Conservation (phyloP, 2,888 invertebrate genomes). For the Cosmorhoe ocellata region DNA sequence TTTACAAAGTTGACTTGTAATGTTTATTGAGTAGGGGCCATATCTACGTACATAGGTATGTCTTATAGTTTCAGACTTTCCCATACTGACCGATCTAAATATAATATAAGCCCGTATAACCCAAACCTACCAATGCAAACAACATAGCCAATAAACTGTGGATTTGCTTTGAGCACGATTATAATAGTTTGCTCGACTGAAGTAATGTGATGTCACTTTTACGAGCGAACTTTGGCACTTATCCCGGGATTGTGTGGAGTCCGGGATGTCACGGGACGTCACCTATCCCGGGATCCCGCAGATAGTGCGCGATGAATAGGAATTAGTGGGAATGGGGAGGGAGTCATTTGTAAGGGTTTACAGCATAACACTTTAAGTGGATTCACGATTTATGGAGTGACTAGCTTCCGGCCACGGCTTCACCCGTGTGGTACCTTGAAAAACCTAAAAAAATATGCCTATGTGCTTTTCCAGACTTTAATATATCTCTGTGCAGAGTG, state of each 20-base stretch:
- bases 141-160: not conserved
- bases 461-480: too few species aligned
- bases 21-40: too few species aligned
- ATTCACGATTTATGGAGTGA: not conserved
- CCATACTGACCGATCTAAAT: too few species aligned
- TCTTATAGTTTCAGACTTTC: too few species aligned
- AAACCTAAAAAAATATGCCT: too few species aligned
- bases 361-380: not conserved
- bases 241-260: conserved; percentile 7
- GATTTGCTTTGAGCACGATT: not conserved
- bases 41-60: too few species aligned
- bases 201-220: conserved; percentile 20
- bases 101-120: not conserved
- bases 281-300: conserved; percentile 1
- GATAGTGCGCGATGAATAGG: conserved; percentile 13
- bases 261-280: not conserved
- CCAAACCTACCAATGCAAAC: too few species aligned
- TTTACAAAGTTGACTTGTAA: too few species aligned
- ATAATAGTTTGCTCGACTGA: conserved; percentile 5
- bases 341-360: conserved; percentile 9
- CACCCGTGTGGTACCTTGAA: too few species aligned
- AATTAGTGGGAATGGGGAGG: conserved; percentile 5
- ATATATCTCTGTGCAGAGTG: too few species aligned
- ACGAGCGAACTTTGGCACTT: conserved; percentile 18
- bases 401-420: too few species aligned